Conservation (phyloP, 1,140 invertebrate species). For the Tetragnatha versicolor region DNA sequence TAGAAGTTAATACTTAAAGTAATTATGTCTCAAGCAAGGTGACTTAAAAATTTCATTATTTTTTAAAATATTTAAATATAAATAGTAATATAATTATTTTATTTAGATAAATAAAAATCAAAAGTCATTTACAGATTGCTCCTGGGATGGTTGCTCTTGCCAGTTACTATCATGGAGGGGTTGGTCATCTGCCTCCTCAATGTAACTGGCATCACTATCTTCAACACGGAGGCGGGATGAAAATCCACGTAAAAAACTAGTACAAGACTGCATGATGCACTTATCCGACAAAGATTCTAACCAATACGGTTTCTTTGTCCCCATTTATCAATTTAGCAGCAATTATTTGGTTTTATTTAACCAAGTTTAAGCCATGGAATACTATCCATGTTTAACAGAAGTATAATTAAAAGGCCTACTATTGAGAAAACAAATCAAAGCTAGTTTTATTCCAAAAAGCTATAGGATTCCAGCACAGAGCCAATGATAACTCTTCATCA, state of each 20-base stretch:
- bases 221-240: slow-evolving; percentile 29
- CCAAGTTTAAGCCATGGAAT: too few species aligned
- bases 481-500: too few species aligned
- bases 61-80: not conserved
- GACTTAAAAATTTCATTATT: not conserved
- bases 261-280: slow-evolving; percentile 44
- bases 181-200: not conserved
- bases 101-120: slow-evolving; percentile 8
- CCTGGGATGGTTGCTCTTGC: not conserved
- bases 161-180: slow-evolving; percentile 11
- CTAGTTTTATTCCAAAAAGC: too few species aligned
- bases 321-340: slow-evolving; percentile 19
- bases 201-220: slow-evolving; percentile 39
- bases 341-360: too few species aligned
- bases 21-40: slow-evolving; percentile 12
- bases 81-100: not conserved
- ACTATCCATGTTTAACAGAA: too few species aligned
- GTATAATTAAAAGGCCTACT: too few species aligned
- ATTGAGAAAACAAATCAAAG: too few species aligned
- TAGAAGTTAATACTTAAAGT: too few species aligned
- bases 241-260: slow-evolving; percentile 40
- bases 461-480: too few species aligned
- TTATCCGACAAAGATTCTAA: slow-evolving; percentile 37
- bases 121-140: slow-evolving; percentile 22
- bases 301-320: slow-evolving; percentile 29